Percentiles rank a stretch among this genome's conserved stretches.
Conservation (phyloP, 2,113 vertebrate species). For the Scomber colias region DNA sequence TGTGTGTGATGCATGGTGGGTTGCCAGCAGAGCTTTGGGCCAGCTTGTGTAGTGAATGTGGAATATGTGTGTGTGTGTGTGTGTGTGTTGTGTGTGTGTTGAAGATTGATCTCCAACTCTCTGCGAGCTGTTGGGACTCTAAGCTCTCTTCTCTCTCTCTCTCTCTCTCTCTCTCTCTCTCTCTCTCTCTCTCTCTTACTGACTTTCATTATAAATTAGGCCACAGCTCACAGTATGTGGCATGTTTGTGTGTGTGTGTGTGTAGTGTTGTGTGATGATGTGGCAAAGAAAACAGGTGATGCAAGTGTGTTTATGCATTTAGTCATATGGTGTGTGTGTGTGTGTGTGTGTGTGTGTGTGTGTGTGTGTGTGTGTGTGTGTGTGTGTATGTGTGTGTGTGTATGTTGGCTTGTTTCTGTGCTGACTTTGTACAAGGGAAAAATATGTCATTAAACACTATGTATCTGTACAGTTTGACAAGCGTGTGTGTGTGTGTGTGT, state of each 20-base stretch:
- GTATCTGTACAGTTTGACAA: neutral
- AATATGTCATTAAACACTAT: neutral
- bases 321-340: neutral
- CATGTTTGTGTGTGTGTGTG: neutral
- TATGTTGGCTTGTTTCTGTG: conserved; percentile 3
- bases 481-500: neutral
- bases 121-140: conserved; percentile 44
- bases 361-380: neutral
- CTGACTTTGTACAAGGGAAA: neutral
- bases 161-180: neutral
- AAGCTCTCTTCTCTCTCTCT: conserved; percentile 18
- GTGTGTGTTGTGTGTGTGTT: conserved; percentile 15
- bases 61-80: neutral
- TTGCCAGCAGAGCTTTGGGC: conserved; percentile 25
- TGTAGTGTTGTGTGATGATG: neutral
- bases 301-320: neutral
- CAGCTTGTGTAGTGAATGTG: conserved; percentile 17
- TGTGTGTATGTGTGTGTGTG: neutral
- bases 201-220: conserved; percentile 59
- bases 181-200: neutral
- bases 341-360: neutral
- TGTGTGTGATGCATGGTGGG: conserved; percentile 8
- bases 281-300: conserved; percentile 7
- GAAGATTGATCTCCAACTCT: conserved; percentile 57
- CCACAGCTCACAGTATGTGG: conserved; percentile 38